Evolutionary conservation across 2,888 invertebrate genomes (phyloP), one percentile per base, ranked within the genome.

Genomic region (Sepiola atlantica): DNA sequence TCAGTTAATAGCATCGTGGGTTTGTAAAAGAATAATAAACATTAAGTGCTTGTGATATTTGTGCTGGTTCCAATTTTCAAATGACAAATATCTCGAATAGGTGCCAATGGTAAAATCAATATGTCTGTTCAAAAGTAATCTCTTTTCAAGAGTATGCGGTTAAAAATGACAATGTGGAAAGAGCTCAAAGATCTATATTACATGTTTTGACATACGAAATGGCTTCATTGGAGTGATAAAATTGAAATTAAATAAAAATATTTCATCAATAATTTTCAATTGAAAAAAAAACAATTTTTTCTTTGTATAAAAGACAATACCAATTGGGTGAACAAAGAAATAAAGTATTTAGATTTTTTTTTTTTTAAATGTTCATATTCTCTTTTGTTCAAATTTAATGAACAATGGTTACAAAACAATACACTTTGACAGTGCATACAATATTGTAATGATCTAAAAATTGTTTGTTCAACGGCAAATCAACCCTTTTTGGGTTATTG

Each of bases 11-110:
- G 12, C 0, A n/a, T n/a, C n/a, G n/a, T 77, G 45, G 2, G 16
- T 77, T 32, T n/a, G 4, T 77, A n/a, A 16, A 77, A 77, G n/a
- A 16, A 77, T 61, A 28, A 61, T 77, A 77, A 16, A 0, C n/a
- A 77, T n/a, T 16, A 77, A 77, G 77, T 77, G 77, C 16, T n/a
- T 18, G 18, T 14, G n/a, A 16, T n/a, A 77, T 77, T 77, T 77
- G 77, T n/a, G n/a, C n/a, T 77, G 77, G 77, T 77, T 77, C 77
- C 77, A 77, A 77, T 77, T 77, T 77, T 77, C n/a, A 77, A 28
- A 77, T 77, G 77, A 77, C n/a, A 77, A 77, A n/a, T 77, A 77
- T 77, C 77, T n/a, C n/a, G 77, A 77, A 3, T 12, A 77, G n/a
- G 77, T 77, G 77, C 77, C 77, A 77, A 77, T 77, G 77, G 14